Evolutionary conservation across 2,113 vertebrate genomes (phyloP).

Genomic region (Tylochromis polylepis): DNA sequence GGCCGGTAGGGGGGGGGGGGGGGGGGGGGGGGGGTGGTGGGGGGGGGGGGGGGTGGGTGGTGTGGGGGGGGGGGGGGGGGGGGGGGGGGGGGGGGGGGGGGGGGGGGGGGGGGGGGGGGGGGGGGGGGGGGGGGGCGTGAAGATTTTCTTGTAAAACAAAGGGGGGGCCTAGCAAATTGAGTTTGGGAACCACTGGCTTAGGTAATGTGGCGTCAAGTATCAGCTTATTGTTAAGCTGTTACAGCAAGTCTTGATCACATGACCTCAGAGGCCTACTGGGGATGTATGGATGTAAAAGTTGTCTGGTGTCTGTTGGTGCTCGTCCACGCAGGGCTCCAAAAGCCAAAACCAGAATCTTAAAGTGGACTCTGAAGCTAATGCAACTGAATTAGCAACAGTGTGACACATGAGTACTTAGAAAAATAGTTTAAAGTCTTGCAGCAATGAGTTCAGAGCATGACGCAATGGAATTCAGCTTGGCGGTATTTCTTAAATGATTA

Average conservation of each 20-base stretch:
- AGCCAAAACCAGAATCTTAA: background rate
- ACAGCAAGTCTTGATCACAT: background rate
- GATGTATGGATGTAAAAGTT: background rate
- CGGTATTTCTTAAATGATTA: background rate
- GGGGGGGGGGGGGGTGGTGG: too few species aligned
- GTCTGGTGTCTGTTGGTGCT: background rate
- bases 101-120: too few species aligned
- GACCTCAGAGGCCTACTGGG: background rate
- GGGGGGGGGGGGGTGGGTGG: too few species aligned
- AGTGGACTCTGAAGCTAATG: background rate
- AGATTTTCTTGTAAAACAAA: too few species aligned
- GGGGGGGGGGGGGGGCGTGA: too few species aligned
- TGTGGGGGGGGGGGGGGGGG: too few species aligned
- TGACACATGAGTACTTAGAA: background rate
- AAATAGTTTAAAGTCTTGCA: background rate
- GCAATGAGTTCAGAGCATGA: background rate
- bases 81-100: too few species aligned
- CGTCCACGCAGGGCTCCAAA: background rate
- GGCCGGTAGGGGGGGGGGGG: too few species aligned
- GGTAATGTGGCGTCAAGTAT: background rate
- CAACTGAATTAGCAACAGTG: background rate
- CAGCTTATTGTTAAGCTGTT: background rate
- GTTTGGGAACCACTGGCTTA: too few species aligned
- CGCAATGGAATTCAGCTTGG: background rate
- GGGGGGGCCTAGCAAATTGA: too few species aligned